phyloP scores from a whole-genome alignment of 2,113 vertebrate species.

The Malurus elegans region DNA sequence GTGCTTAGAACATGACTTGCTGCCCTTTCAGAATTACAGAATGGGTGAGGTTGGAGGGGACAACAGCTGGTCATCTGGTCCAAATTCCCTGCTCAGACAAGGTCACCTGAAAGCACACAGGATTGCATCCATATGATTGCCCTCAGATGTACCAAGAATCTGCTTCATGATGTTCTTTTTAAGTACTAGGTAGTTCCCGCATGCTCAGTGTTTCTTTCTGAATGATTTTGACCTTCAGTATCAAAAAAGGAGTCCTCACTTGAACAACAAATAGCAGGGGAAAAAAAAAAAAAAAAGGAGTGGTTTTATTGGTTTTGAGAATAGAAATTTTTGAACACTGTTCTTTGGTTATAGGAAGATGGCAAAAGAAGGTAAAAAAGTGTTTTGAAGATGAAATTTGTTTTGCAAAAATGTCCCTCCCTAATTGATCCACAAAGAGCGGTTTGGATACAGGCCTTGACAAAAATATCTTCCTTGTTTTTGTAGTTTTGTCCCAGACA shows the following conservation, averaged over 20 bases:
- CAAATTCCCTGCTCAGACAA: background rate
- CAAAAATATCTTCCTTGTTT: background rate
- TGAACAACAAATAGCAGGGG: background rate
- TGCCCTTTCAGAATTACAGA: background rate
- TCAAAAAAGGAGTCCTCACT: background rate
- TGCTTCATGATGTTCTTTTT: background rate
- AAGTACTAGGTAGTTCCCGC: background rate
- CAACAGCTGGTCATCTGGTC: background rate
- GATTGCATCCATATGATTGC: background rate
- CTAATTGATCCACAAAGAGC: background rate
- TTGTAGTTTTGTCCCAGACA: background rate
- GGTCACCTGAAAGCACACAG: background rate
- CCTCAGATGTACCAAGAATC: background rate
- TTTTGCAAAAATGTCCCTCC: background rate
- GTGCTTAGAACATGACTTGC: background rate
- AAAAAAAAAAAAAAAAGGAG: fast-evolving
- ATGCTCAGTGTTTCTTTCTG: background rate
- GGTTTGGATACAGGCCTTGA: background rate
- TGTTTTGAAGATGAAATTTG: background rate
- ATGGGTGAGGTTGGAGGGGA: background rate
- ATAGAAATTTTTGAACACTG: background rate
- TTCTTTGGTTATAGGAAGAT: background rate
- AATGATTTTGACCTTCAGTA: background rate
- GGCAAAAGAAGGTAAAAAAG: background rate
- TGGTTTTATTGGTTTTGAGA: background rate